Base-by-base conservation (phyloP, 1,140 invertebrate genomes). In the Papilio xuthus region DNA sequence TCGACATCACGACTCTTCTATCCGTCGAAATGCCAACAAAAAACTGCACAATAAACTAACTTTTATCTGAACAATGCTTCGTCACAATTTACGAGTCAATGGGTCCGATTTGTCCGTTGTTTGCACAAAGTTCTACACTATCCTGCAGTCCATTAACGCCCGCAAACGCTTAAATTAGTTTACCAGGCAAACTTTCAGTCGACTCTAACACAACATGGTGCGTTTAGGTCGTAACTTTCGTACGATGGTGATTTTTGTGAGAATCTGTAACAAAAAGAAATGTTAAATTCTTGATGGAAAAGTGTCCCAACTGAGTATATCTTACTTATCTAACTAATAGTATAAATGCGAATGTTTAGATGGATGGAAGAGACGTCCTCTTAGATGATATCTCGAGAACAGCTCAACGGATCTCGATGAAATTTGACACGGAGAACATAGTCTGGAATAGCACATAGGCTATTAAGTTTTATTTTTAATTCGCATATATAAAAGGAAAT, bases 1-100 rank as follows among this genome's bases (percentile, higher is more conserved):
- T 85, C 23, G 90, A 92, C 92, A 93, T 93, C 81, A 88, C 89
- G 83, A 85, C 83, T 77, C 74, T 78, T 42, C 63, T 78, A 15
- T 67, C 26, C 26, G 63, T 44, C 18, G 10, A 44, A 82, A 50
- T 70, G 79, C 77, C 56, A n/a, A 32, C 47, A 77, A 74, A n/a
- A n/a, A 37, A 50, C 71, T 67, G n/a, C 69, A 77, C 74, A 47
- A 78, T 32, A 71, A 20, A 73, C 18, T 32, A 13, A 75, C 42
- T 47, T 74, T 67, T 47, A 47, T 18, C 15, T 20, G 20, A 50
- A 81, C 76, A 63, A 77, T 26, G 41, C 50, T 79, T 63, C 67
- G 67, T 63, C 44, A 77, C 73, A 67, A 12, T 32, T 72, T 53
- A 79, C 78, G 63, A 80, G 18, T 44, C 70, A 77, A 74, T 79